Evolutionary conservation across 92 coral and sea anemone species (phyloP).

Genomic region (Desmophyllum pertusum): DNA sequence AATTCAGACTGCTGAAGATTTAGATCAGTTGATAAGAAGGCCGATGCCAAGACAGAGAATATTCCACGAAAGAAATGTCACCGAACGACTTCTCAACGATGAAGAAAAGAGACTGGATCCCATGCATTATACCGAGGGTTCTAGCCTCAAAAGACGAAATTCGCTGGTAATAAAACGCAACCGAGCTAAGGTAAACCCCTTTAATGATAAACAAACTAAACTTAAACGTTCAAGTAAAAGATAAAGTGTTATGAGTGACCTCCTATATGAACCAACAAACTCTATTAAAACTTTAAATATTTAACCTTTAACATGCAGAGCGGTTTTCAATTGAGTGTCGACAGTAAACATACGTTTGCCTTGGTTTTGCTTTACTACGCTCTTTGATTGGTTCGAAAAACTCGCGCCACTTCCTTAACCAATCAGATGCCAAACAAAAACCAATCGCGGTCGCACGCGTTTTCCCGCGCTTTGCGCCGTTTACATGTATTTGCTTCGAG

Average conservation of each 20-base stretch:
- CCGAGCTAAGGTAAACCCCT: conserved; percentile 26
- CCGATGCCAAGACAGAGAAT: conserved; percentile 49
- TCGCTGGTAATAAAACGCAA: conserved; percentile 47
- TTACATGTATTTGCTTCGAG: too few species aligned
- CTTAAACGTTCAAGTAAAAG: background rate
- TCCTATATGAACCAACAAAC: background rate
- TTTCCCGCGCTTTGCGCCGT: too few species aligned
- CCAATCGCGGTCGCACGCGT: too few species aligned
- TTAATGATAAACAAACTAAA: background rate
- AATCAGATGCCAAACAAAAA: too few species aligned
- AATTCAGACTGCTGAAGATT: conserved; percentile 41
- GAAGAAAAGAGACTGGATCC: conserved; percentile 14
- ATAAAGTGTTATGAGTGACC: background rate
- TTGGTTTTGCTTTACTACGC: too few species aligned
- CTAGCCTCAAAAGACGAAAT: conserved; percentile 20
- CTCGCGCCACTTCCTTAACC: too few species aligned
- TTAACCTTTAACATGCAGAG: background rate
- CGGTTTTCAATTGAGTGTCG: too few species aligned
- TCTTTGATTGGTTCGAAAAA: too few species aligned
- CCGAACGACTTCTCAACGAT: background rate
- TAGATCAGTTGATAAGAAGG: conserved; percentile 30
- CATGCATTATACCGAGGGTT: background rate
- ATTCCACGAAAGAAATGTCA: background rate
- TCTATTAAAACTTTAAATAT: background rate
- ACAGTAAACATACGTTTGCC: too few species aligned